Evolutionary conservation across 2,113 vertebrate species (phyloP).

Genomic region (Erythrocercus mccallii): DNA sequence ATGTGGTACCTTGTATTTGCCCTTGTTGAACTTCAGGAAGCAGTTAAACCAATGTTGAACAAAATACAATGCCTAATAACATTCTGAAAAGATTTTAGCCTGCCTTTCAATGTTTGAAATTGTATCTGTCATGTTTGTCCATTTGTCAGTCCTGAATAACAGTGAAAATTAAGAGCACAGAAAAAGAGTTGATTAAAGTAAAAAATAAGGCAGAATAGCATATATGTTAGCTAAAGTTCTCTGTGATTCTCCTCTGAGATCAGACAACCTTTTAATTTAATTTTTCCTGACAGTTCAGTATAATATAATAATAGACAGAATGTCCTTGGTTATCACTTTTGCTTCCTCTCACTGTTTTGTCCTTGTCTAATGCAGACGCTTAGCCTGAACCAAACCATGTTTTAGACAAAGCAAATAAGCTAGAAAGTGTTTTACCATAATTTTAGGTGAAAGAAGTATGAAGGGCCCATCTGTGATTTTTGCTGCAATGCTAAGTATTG

Average conservation of each 20-base stretch:
- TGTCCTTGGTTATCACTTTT: conserved; percentile 30
- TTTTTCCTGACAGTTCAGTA: conserved; percentile 48
- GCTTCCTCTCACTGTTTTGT: not conserved
- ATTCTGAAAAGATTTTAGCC: not conserved
- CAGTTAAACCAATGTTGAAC: not conserved
- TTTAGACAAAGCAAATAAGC: not conserved
- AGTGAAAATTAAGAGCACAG: not conserved
- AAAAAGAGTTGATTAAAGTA: not conserved
- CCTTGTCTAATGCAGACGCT: not conserved
- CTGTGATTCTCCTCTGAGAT: conserved; percentile 28
- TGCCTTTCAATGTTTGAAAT: not conserved
- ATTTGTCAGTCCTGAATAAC: not conserved
- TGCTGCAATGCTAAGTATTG: not conserved
- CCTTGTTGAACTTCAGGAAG: not conserved
- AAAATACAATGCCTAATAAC: not conserved
- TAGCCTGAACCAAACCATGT: not conserved
- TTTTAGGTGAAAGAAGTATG: not conserved
- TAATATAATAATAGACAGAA: conserved; percentile 4
- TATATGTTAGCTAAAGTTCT: not conserved
- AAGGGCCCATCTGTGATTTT: not conserved
- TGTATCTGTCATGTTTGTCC: not conserved
- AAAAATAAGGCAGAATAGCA: conserved; percentile 5
- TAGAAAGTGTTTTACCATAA: not conserved
- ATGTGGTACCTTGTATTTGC: not conserved
- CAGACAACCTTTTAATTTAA: conserved; percentile 57